Base-by-base conservation (phyloP, 2,113 vertebrate genomes). In the Erythrolamprus reginae region DNA sequence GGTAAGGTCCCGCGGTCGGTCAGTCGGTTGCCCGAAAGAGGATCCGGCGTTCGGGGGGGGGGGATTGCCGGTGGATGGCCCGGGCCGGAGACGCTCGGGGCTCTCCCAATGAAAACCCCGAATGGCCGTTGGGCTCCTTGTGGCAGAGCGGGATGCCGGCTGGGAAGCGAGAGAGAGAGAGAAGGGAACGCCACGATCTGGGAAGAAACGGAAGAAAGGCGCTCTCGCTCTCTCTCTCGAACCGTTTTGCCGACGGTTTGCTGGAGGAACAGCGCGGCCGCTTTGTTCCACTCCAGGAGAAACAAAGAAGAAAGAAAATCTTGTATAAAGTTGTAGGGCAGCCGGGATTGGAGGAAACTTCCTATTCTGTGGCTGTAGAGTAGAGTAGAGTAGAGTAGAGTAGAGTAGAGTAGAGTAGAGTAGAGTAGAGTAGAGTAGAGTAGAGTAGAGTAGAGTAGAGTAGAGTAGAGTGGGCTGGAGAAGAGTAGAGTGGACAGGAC, bases 1-100 rank as follows among this genome's bases (percentile, higher is more conserved):
- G 98, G 98, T 99, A 97, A 97, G 94, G 98, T 77, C 61, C 56
- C 50, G 2, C 53, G 53, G 1, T 23, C 12, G 45, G 24, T 15
- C 26, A 2, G 4, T 38, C 21, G 12, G 17, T 53, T 23, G 28
- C 51, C n/a, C 26, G 89, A 45, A 2, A 13, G 2, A 13, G 48
- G 84, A 24, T 50, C 47, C 47, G 45, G 45, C 47, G 5, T 47
- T 48, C 82, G 24, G 45, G 0, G 47, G 45, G n/a, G n/a, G n/a
- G n/a, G n/a, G n/a, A n/a, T n/a, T 15, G n/a, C 45, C 10, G 23
- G 47, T 6, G 82, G 23, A 26, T 6, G 82, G 24, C 2, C 65
- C 15, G 65, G 2, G n/a, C n/a, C n/a, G 65, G 65, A 38, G 61
- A 17, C n/a, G n/a, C n/a, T n/a, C n/a, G n/a, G n/a, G n/a, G n/a